These are phyloP conservation scores for Callitettix versicolor DNA, from an alignment of 1,140 invertebrate genomes.

Conservation along the genomic window DNA sequence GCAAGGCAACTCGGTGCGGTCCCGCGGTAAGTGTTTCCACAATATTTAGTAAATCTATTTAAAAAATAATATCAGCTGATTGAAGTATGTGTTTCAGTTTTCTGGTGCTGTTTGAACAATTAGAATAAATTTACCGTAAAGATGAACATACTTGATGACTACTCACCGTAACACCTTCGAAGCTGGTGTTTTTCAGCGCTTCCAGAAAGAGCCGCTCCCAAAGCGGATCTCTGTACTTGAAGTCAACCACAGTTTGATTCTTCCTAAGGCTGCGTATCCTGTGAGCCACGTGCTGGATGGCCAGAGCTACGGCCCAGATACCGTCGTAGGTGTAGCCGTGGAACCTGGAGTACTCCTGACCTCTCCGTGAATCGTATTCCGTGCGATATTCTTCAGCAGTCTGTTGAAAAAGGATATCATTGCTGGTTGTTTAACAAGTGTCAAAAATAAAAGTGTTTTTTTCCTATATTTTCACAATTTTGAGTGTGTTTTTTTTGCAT, in stretches of 20 bases:
- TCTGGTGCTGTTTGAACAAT: not conserved
- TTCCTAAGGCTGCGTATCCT: slow-evolving; percentile 46
- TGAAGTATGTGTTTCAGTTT: too few relatives aligned
- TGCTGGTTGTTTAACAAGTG: too few relatives aligned
- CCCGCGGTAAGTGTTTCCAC: too few relatives aligned
- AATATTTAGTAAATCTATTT: too few relatives aligned
- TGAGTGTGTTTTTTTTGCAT: too few relatives aligned
- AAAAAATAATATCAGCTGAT: too few relatives aligned
- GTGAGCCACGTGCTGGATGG: slow-evolving; percentile 77
- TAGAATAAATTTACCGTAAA: not conserved
- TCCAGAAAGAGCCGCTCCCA: slow-evolving; percentile 82
- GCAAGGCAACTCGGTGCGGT: too few relatives aligned
- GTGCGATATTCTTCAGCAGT: slow-evolving; percentile 77
- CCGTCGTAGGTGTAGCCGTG: slow-evolving; percentile 96
- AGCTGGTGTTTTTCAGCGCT: slow-evolving; percentile 80
- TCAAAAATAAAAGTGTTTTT: too few relatives aligned
- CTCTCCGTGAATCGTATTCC: slow-evolving; percentile 70
- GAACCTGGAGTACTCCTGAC: slow-evolving; percentile 79
- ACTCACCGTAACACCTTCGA: slow-evolving; percentile 86
- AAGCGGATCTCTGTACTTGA: slow-evolving; percentile 71
- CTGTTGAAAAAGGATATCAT: slow-evolving; percentile 38
- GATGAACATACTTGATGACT: too few relatives aligned
- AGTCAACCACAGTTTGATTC: slow-evolving; percentile 64
- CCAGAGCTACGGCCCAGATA: slow-evolving; percentile 90
- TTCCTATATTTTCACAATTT: too few relatives aligned